Evolutionary conservation across 1,140 invertebrate genomes (phyloP).

Genomic region (Drosophila pachea): DNA sequence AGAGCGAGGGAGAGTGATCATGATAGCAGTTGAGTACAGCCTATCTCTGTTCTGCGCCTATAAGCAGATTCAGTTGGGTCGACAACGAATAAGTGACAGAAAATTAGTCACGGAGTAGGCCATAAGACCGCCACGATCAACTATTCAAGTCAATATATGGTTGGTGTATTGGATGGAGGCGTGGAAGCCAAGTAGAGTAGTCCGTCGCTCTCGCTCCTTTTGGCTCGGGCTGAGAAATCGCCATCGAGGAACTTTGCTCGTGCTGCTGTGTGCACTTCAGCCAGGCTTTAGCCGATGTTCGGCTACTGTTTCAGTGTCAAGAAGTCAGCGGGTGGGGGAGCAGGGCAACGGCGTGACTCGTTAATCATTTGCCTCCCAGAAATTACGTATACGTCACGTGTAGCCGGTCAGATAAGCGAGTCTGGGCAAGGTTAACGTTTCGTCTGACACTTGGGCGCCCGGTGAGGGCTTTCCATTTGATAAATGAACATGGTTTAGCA

Average conservation of each 20-base stretch:
- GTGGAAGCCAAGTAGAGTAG: too few species aligned
- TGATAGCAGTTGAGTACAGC: too few species aligned
- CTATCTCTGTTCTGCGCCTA: too few species aligned
- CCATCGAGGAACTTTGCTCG: neutral
- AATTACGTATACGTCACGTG: conserved; percentile 73
- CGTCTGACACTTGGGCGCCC: conserved; percentile 26
- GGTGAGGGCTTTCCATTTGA: conserved; percentile 63
- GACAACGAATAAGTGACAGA: too few species aligned
- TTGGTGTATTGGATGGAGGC: too few species aligned
- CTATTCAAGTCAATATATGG: too few species aligned
- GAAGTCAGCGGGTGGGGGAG: neutral
- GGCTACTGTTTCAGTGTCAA: conserved; percentile 45
- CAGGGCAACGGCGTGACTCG: conserved; percentile 40
- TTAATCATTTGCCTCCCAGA: conserved; percentile 58
- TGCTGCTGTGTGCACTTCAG: neutral
- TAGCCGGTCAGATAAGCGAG: conserved; percentile 64
- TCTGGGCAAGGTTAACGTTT: conserved; percentile 53
- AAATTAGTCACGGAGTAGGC: too few species aligned
- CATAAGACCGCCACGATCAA: too few species aligned
- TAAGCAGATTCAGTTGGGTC: too few species aligned
- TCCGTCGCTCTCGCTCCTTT: too few species aligned
- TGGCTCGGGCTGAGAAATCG: neutral
- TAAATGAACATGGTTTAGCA: conserved; percentile 52
- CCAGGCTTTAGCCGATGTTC: conserved; percentile 39
- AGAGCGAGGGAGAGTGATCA: too few species aligned